These are phyloP conservation scores for Prietella phreatophila DNA, from an alignment of 2,113 vertebrate species.

Conservation along the genomic window DNA sequence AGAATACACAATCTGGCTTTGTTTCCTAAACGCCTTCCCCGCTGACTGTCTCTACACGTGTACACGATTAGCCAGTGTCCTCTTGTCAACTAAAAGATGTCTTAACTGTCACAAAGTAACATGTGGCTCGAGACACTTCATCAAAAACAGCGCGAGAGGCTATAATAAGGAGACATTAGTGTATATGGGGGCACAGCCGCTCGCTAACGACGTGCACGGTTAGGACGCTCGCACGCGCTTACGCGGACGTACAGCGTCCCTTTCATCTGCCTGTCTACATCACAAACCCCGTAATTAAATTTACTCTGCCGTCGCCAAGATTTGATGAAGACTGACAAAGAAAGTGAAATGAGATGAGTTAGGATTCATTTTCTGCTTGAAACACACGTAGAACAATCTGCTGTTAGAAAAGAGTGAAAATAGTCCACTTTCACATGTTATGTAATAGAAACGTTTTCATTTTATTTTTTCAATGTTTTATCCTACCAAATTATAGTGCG, in stretches of 20 bases:
- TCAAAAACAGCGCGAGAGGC: slow-evolving; percentile 57
- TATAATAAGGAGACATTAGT: slow-evolving; percentile 79
- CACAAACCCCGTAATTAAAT: slow-evolving; percentile 79
- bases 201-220: slow-evolving; percentile 40
- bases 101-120: slow-evolving; percentile 23
- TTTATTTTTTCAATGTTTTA: not conserved
- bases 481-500: not conserved
- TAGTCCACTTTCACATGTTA: slow-evolving; percentile 6
- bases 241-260: slow-evolving; percentile 62
- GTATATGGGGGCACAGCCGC: slow-evolving; percentile 66
- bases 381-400: slow-evolving; percentile 41
- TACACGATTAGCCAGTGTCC: slow-evolving; percentile 16
- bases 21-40: slow-evolving; percentile 28
- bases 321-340: slow-evolving; percentile 66
- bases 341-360: slow-evolving; percentile 46
- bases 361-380: slow-evolving; percentile 39
- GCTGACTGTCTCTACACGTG: slow-evolving; percentile 18
- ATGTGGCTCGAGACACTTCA: slow-evolving; percentile 40
- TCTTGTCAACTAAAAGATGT: slow-evolving; percentile 15
- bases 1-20: not conserved
- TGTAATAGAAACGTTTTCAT: not conserved
- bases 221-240: slow-evolving; percentile 5
- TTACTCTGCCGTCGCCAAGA: slow-evolving; percentile 76
- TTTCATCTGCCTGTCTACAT: slow-evolving; percentile 76
- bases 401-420: slow-evolving; percentile 13